Evolutionary conservation across 2,113 vertebrate species (phyloP), one percentile per base, ranked within the genome.

Genomic region (Murina feae): DNA sequence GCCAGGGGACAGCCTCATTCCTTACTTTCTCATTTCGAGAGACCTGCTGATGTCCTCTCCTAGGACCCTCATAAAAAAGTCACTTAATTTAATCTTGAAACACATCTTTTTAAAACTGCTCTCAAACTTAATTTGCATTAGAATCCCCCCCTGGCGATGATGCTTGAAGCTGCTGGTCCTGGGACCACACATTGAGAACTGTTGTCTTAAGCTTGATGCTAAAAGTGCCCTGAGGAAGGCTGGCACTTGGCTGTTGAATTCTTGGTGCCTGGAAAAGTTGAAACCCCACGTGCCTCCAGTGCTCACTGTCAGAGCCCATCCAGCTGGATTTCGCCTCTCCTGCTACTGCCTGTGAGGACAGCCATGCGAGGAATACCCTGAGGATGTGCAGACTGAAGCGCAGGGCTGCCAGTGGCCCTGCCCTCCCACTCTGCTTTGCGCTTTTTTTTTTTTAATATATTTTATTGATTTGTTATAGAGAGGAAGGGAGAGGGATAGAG

Each of bases 61-160:
- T 16, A 66, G 49, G 47, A 65, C 32, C 1, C 18, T 87, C 35
- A 51, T 16, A 60, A 60, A 14, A 78, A 79, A 74, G 65, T 69
- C 44, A 63, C 32, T 76, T 4, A 13, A 42, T 78, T 90, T 72
- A 39, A 30, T 13, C 71, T 85, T 88, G 49, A 74, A 87, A 91
- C 81, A 86, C 71, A 39, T 58, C 25, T 35, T 94, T 35, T 51
- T 39, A 81, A 96, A 93, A 79, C 17, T 79, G 28, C 37, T 89
- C 60, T 93, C 71, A 90, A 72, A 93, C 25, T 42, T 42, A 66
- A 53, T 85, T 96, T 75, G 60, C 39, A 90, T 76, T n/a, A 6
- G 4, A 60, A 63, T 35, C 4, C 6, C 58, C 30, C 5, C 8
- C 16, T 1, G 14, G 30, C 39, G 58, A 35, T 68, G 63, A 49